Base-by-base conservation (phyloP, 2,888 invertebrate species). In the Oscheius sp. region DNA sequence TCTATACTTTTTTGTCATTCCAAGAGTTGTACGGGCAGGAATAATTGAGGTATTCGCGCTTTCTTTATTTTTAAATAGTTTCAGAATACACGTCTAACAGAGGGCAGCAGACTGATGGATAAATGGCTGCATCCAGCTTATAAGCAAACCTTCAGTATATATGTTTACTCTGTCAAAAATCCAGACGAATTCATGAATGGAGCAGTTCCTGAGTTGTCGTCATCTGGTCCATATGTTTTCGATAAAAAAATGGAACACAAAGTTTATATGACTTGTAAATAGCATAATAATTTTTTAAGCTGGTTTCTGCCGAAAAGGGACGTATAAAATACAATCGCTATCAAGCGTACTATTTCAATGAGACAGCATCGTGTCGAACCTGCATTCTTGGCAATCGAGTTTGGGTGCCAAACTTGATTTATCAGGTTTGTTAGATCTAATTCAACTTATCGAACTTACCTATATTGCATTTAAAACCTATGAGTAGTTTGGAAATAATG, bases 161-260 rank as follows among this genome's bases (percentile, higher is more conserved):
- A 66, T 45, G 85, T 87, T 9, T 88, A 81, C 69, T 85, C 87
- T 35, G 83, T 88, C 52, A 83, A 83, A 27, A 89, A 89, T 76
- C 88, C 88, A 12, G 84, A 86, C 53, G 87, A 88, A 68, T 84
- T 88, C 21, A 75, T 86, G 63, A 73, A 74, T n/a, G 88, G 88
- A 6, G 75, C 77, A 27, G 82, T 76, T 43, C 88, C 88, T 0
- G 76, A 75, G 61, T 77, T 89, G 1, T 69, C 77, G 58, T 80
- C 77, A 53, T 77, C 78, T 16, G 89, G 89, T 6, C 89, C 89
- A 1, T 89, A 88, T 73, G 81, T 81, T 23, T 89, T 87, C 73
- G 83, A 86, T 73, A 85, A 87, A 69, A 83, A 76, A 45, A 74
- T 85, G 52, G 82, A 82, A 71, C 77, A 87, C 73, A 80, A 83